phyloP scores from a whole-genome alignment of 2,888 invertebrate genomes.

The Diaperis boleti region DNA sequence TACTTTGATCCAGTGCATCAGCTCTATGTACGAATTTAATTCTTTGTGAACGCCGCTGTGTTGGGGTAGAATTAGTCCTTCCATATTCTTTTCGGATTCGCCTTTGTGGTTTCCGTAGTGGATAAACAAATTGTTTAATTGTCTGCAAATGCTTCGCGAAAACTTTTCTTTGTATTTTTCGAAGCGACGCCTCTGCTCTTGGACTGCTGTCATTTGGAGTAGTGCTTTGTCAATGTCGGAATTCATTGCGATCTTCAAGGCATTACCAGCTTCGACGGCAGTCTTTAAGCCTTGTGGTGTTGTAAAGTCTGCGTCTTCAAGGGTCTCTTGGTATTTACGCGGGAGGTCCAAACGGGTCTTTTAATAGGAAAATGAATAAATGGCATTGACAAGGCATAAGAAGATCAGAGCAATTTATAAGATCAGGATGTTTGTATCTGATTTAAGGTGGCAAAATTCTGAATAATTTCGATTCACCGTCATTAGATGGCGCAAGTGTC shows the following conservation, averaged over 20 bases:
- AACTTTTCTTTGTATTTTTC: conserved; percentile 84
- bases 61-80: conserved; percentile 78
- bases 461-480: too few species aligned
- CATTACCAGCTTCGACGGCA: conserved; percentile 79
- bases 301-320: conserved; percentile 81
- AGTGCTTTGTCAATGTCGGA: conserved; percentile 75
- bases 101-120: conserved; percentile 86
- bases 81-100: conserved; percentile 69
- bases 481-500: too few species aligned
- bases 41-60: conserved; percentile 87
- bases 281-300: conserved; percentile 72
- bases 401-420: too few species aligned
- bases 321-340: conserved; percentile 73
- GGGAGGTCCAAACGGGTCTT: conserved; percentile 79
- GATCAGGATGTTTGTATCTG: too few species aligned
- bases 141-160: conserved; percentile 85
- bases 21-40: conserved; percentile 86
- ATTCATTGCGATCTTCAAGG: conserved; percentile 81
- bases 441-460: too few species aligned
- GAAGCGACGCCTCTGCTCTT: conserved; percentile 83
- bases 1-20: conserved; percentile 91
- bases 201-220: conserved; percentile 78
- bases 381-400: too few species aligned
- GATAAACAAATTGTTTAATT: conserved; percentile 94
- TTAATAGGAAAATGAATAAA: conserved; percentile 12